phyloP scores from a whole-genome alignment of 2,888 invertebrate genomes.

The Auanema sp. region DNA sequence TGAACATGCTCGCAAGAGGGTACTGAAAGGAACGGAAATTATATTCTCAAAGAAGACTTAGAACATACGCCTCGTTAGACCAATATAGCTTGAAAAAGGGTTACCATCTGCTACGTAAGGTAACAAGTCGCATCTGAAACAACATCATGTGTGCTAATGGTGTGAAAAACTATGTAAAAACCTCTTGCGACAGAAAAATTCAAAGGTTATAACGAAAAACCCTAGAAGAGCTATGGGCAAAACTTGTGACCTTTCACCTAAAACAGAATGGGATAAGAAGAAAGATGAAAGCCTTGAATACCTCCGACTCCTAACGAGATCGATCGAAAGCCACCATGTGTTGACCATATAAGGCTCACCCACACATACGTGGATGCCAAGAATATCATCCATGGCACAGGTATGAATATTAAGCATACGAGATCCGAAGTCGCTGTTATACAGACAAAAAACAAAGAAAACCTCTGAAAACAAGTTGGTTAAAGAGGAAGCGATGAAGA shows the following conservation, averaged over 20 bases:
- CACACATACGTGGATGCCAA: constrained; percentile 80
- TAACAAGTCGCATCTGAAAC: constrained; percentile 10
- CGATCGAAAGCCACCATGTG: constrained; percentile 40
- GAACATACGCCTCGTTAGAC: not conserved
- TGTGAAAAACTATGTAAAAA: not conserved
- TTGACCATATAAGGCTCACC: constrained; percentile 36
- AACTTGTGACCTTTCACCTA: constrained; percentile 46
- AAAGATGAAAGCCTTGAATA: constrained; percentile 14
- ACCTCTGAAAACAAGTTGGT: constrained; percentile 74
- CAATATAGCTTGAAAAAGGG: constrained; percentile 1
- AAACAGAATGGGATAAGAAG: constrained; percentile 14
- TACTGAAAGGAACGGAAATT: constrained; percentile 11
- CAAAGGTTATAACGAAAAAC: constrained; percentile 44
- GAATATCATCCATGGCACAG: constrained; percentile 71
- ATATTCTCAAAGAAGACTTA: not conserved
- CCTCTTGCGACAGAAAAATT: constrained; percentile 37
- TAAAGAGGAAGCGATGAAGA: not conserved
- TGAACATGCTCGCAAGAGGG: constrained; percentile 22
- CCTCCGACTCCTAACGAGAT: constrained; percentile 28
- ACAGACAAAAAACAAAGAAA: constrained; percentile 95
- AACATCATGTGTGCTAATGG: not conserved
- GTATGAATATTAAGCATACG: constrained; percentile 98
- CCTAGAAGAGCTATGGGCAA: constrained; percentile 40
- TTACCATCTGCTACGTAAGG: constrained; percentile 6
- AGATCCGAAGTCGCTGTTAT: constrained; percentile 96